Percentiles rank a stretch among this genome's conserved stretches.
Conservation (phyloP, 2,797 vertebrate genomes). For the Sebastiscus tertius region DNA sequence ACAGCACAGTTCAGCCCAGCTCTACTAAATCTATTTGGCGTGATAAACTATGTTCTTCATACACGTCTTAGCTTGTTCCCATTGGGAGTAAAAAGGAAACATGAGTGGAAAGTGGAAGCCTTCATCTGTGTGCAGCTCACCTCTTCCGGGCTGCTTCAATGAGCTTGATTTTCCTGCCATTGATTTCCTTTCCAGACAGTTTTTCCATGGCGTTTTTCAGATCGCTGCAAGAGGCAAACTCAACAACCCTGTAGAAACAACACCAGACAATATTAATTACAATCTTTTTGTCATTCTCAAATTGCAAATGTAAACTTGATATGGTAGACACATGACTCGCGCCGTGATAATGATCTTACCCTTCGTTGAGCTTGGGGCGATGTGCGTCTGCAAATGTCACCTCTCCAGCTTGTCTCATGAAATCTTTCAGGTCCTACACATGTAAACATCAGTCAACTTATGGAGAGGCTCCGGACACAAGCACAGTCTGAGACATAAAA, state of each 20-base stretch:
- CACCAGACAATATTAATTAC: accelerated
- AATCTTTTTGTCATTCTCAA: neutral
- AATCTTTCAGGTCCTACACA: conserved; percentile 99
- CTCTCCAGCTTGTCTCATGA: conserved; percentile 99
- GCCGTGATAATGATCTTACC: conserved; percentile 77
- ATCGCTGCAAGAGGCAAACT: conserved; percentile 96
- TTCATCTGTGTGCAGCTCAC: conserved; percentile 45
- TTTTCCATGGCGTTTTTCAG: conserved; percentile 98
- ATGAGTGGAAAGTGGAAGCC: neutral
- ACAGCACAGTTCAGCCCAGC: neutral
- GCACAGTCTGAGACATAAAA: conserved; percentile 55
- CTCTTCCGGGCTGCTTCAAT: conserved; percentile 93
- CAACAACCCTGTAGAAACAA: conserved; percentile 87
- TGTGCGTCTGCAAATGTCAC: conserved; percentile 99
- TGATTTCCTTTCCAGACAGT: conserved; percentile 97
- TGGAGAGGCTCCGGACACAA: conserved; percentile 27
- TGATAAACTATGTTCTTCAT: neutral
- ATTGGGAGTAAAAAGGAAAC: neutral
- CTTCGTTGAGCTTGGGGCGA: conserved; percentile 95
- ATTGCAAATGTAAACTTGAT: neutral
- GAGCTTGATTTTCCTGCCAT: conserved; percentile 97
- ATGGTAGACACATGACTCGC: neutral
- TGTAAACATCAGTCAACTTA: conserved; percentile 72
- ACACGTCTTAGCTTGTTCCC: neutral
- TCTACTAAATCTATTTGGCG: neutral